Base-by-base conservation (phyloP, 2,888 invertebrate species). In the Tyria jacobaeae region DNA sequence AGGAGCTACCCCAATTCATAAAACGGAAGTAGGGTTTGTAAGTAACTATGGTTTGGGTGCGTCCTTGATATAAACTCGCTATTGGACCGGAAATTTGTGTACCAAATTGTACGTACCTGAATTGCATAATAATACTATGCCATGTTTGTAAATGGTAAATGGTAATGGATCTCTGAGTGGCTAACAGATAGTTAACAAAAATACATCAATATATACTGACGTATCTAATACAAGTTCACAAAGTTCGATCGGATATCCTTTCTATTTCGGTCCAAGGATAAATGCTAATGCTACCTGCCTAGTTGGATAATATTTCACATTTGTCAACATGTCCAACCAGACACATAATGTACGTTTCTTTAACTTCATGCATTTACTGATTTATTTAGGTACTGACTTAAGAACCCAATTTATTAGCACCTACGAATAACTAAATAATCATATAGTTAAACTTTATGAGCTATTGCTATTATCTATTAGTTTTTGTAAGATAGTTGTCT, bases 201-300 rank as follows among this genome's bases (percentile, higher is more conserved):
- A 48, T 25, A 54, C 48, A 56, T 34, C 39, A n/a, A 14, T 27
- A 62, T 62, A 53, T 68, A 59, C 59, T 60, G 57, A 72, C 47
- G 55, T 64, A 59, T 57, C 49, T 60, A 71, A 65, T 62, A 48
- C 71, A 79, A 80, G 79, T 80, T 82, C 81, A 82, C 79, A 79
- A 81, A 85, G 84, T 88, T 84, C 82, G 87, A 89, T 86, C 91
- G 92, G 92, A 93, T 92, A 90, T 92, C 92, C 92, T 91, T 92
- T 91, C 91, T 87, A 90, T 88, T 89, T 89, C 74, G 82, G 88
- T 83, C 85, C 91, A 92, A 91, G 92, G 92, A 89, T 89, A 90
- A 85, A 89, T 86, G 87, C 80, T 86, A 89, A 83, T 80, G 82
- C 80, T 82, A 84, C 85, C 82, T 84, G 85, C 76, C 76, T 83